These are phyloP conservation scores for Chrysodeixis includens DNA, from an alignment of 2,888 invertebrate genomes.

Conservation along the genomic window DNA sequence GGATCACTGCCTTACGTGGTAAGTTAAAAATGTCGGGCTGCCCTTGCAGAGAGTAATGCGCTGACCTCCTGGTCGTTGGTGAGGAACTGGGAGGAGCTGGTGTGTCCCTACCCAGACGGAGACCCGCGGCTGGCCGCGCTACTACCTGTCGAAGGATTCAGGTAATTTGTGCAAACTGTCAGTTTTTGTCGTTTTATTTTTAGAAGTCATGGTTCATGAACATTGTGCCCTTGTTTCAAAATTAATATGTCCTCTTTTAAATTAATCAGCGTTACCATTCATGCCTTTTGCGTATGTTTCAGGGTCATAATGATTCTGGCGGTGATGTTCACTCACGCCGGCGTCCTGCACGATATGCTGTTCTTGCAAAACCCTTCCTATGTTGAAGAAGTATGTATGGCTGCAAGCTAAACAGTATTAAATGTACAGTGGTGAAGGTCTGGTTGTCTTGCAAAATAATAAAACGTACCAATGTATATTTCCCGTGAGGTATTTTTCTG, in stretches of 20 bases:
- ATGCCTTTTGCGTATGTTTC: conserved; percentile 9
- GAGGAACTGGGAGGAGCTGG: conserved; percentile 72
- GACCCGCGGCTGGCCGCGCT: conserved; percentile 69
- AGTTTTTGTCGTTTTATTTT: conserved; percentile 19
- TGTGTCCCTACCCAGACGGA: conserved; percentile 61
- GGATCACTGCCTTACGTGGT: background rate
- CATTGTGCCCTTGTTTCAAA: conserved; percentile 8
- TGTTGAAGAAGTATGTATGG: conserved; percentile 12
- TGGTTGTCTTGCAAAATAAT: too few species aligned
- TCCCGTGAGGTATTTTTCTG: background rate
- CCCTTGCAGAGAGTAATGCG: conserved; percentile 64
- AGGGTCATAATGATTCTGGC: conserved; percentile 17
- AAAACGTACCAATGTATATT: too few species aligned
- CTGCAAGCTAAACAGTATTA: background rate
- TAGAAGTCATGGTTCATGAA: conserved; percentile 30
- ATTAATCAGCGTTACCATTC: too few species aligned
- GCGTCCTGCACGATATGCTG: conserved; percentile 3
- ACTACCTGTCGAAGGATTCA: conserved; percentile 70
- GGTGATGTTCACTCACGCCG: conserved; percentile 20
- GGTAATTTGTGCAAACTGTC: conserved; percentile 54
- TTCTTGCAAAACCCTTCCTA: conserved; percentile 20
- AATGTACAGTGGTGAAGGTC: too few species aligned
- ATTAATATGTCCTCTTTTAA: too few species aligned
- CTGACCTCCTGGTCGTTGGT: conserved; percentile 72
- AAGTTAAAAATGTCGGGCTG: background rate